A percentile compares a stretch with the other conserved stretches of the same genome.
Conservation (phyloP, 2,113 vertebrate genomes). For the Lophochroa leadbeateri region DNA sequence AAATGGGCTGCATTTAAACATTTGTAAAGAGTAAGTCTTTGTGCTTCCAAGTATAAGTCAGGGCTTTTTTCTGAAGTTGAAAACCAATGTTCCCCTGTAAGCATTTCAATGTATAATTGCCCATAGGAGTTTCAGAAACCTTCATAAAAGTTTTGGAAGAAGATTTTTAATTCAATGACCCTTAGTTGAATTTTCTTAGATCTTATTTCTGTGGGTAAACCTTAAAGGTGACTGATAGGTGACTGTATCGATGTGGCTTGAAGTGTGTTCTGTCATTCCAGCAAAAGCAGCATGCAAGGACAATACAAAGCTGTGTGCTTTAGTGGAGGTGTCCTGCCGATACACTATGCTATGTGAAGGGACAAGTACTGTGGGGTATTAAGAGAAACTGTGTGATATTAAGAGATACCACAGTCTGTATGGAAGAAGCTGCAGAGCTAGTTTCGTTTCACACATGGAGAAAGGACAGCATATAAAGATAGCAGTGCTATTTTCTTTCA, state of each 20-base stretch:
- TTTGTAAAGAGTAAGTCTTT: not conserved
- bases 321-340: not conserved
- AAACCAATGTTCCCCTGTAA: not conserved
- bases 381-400: not conserved
- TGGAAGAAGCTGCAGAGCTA: not conserved
- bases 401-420: not conserved
- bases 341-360: not conserved
- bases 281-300: not conserved
- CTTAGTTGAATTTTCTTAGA: not conserved
- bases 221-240: not conserved
- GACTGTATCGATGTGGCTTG: not conserved
- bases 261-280: not conserved
- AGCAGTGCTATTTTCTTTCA: not conserved
- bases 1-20: not conserved
- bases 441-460: not conserved
- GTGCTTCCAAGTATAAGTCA: not conserved
- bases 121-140: not conserved
- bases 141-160: not conserved
- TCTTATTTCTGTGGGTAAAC: not conserved
- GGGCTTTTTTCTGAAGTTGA: not conserved
- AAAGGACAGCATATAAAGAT: not conserved
- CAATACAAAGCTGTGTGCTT: not conserved
- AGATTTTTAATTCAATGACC: not conserved
- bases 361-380: rapidly evolving
- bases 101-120: not conserved